A percentile compares a stretch with the other conserved stretches of the same genome.
Evolutionary conservation across 1,140 invertebrate genomes (phyloP).

Genomic region (Sminthurides bifidus): DNA sequence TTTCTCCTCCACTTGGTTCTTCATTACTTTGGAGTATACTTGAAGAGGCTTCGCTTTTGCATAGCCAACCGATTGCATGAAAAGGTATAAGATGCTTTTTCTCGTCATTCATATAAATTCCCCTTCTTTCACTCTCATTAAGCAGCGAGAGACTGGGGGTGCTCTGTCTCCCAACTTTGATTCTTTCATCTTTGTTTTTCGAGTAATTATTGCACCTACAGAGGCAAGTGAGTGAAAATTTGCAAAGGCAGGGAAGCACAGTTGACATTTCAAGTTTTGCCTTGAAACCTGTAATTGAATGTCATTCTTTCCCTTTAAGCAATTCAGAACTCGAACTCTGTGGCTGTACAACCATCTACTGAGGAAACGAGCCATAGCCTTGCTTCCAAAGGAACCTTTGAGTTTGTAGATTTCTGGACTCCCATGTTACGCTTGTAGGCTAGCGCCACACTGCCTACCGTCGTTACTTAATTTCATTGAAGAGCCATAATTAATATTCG

Average conservation of each 20-base stretch:
- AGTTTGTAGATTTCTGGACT: too few species aligned
- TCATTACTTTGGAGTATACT: conserved; percentile 21
- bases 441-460: too few species aligned
- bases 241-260: not conserved
- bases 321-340: conserved; percentile 20
- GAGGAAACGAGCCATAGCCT: conserved; percentile 19
- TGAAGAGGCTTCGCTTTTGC: conserved; percentile 14
- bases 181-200: not conserved
- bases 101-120: not conserved
- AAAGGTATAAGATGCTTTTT: conserved; percentile 14
- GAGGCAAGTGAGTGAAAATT: not conserved
- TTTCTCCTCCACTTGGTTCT: conserved; percentile 19
- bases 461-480: too few species aligned
- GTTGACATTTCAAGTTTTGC: not conserved
- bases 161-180: not conserved
- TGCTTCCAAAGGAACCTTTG: too few species aligned
- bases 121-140: not conserved
- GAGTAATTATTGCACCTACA: not conserved
- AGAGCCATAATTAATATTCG: conserved; percentile 17
- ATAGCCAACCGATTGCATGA: conserved; percentile 25
- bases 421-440: too few species aligned
- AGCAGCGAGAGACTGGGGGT: not conserved
- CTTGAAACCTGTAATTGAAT: not conserved
- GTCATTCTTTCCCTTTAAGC: conserved; percentile 9
- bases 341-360: conserved; percentile 29